Conservation (phyloP, 2,113 vertebrate species). For the Corydoras maculifer region DNA sequence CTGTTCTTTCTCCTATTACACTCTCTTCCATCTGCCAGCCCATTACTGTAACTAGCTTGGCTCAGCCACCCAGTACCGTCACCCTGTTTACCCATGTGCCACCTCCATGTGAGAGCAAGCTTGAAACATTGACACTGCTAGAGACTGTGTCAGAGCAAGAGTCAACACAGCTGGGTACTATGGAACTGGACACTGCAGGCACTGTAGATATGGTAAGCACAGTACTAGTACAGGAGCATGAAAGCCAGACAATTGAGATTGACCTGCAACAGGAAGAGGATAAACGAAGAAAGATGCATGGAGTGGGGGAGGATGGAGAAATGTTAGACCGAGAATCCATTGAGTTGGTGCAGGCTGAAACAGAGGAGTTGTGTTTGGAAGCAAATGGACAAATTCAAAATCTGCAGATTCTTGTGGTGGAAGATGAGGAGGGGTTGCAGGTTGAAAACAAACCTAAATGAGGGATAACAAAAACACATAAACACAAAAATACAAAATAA, state of each 20-base stretch:
- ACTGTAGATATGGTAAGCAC: conserved; percentile 47
- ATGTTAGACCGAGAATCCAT: conserved; percentile 44
- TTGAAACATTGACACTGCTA: conserved; percentile 81
- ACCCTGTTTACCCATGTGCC: conserved; percentile 80
- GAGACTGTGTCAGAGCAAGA: conserved; percentile 79
- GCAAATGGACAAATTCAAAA: conserved; percentile 78
- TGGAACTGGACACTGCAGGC: conserved; percentile 49
- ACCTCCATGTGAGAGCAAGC: conserved; percentile 63
- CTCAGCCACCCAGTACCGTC: conserved; percentile 64
- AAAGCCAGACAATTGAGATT: conserved; percentile 74
- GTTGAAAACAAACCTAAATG: conserved; percentile 63
- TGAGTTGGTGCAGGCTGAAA: conserved; percentile 66
- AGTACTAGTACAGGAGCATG: conserved; percentile 48
- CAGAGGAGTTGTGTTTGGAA: conserved; percentile 60
- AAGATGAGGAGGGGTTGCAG: conserved; percentile 47
- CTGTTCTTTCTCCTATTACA: conserved; percentile 64
- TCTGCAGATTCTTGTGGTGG: conserved; percentile 73
- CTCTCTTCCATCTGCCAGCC: conserved; percentile 68
- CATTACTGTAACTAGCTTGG: conserved; percentile 77
- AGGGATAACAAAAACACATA: conserved; percentile 19
- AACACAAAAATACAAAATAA: too few species aligned
- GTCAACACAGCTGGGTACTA: conserved; percentile 66
- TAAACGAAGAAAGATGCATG: conserved; percentile 55
- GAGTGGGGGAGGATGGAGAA: conserved; percentile 65
- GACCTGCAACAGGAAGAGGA: conserved; percentile 65